Evolutionary conservation across 2,888 invertebrate genomes (phyloP), one percentile per base, ranked within the genome.

Genomic region (Ophonus ardosiacus): DNA sequence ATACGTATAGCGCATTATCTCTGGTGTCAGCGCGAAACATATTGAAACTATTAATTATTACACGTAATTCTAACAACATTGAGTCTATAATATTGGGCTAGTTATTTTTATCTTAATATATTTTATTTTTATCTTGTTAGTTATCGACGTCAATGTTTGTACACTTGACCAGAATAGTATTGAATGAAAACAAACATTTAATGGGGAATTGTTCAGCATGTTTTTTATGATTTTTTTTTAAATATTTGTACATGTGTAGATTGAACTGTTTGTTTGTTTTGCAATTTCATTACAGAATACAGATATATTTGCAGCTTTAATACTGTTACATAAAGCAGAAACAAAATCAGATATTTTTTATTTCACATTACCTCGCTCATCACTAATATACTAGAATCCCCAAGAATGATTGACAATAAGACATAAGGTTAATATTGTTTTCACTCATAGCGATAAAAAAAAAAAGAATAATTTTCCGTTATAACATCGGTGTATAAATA

Each of bases 81-180:
- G 59, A 59, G 59, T 59, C 7, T 59, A 15, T 17, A 59, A 59
- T 59, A 59, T 59, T 17, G 59, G 17, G 18, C 59, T 15, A 24
- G 18, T 18, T 63, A 63, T 63, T 63, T 63, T 63, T 24, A 63
- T 59, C 59, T 18, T 0, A 3, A 15, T 59, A 59, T 15, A 59
- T 24, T 63, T 63, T 63, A 63, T 63, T 63, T 63, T 63, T 63
- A 63, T 21, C 63, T 13, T 63, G 24, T 21, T 63, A 63, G 63
- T 63, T 10, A 18, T 63, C 10, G 10, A 63, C 63, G 63, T 63
- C 63, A 63, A 6, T 63, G 13, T 63, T 63, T 63, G 63, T 63
- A 63, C 63, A 21, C 24, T 21, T 63, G 63, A 63, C 63, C 63
- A 63, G 63, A 63, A 63, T 63, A 63, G 63, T 63, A 63, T 63